Percentiles rank a stretch among this genome's conserved stretches.
Evolutionary conservation across 2,888 invertebrate genomes (phyloP).

Genomic region (Blastobasis lacticolella): DNA sequence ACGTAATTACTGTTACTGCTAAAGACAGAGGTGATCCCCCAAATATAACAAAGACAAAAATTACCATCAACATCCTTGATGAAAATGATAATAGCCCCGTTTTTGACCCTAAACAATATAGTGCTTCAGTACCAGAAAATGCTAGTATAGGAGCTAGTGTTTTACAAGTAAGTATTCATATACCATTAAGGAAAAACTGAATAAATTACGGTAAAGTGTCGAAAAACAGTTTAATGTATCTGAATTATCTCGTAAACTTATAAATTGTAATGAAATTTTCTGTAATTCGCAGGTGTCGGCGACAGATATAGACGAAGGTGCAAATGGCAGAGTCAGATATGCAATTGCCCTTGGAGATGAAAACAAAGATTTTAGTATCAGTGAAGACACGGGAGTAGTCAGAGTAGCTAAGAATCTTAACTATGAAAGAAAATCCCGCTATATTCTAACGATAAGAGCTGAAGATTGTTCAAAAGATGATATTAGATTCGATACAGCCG

Average conservation of each 20-base stretch:
- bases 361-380: conserved; percentile 92
- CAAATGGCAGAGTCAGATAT: conserved; percentile 93
- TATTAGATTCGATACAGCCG: conserved; percentile 82
- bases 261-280: not conserved
- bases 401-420: conserved; percentile 94
- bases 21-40: conserved; percentile 91
- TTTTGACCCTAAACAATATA: conserved; percentile 92
- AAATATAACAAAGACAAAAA: conserved; percentile 78
- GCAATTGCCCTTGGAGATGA: conserved; percentile 92
- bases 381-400: conserved; percentile 92
- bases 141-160: conserved; percentile 95
- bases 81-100: conserved; percentile 94
- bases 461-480: conserved; percentile 90
- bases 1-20: conserved; percentile 85
- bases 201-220: too few species aligned
- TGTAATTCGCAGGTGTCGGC: conserved; percentile 81
- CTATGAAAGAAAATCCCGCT: conserved; percentile 91
- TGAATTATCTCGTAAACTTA: not conserved
- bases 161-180: conserved; percentile 76
- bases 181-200: too few species aligned
- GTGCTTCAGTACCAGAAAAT: conserved; percentile 92
- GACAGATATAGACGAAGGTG: conserved; percentile 89
- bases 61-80: conserved; percentile 85
- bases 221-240: too few species aligned
- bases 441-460: conserved; percentile 87